These are phyloP conservation scores for Muscicapa striata DNA, from an alignment of 2,797 vertebrate species.

Conservation along the genomic window DNA sequence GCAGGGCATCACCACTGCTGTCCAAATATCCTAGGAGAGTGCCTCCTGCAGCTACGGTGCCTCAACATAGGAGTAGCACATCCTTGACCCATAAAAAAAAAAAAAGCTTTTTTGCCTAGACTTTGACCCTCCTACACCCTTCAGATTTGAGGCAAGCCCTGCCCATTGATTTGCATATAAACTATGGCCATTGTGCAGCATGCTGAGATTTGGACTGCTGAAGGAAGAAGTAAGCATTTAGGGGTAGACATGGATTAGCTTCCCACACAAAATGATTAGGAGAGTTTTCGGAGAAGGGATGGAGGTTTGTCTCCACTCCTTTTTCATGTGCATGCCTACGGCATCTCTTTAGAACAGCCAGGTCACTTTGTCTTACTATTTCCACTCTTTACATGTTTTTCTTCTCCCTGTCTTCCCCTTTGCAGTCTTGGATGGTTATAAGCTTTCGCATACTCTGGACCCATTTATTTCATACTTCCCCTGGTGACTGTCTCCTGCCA, in stretches of 20 bases:
- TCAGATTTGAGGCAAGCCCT: not conserved
- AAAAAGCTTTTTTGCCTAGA: not conserved
- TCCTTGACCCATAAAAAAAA: not conserved
- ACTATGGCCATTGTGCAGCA: not conserved
- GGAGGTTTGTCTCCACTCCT: not conserved
- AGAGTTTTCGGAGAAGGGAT: not conserved
- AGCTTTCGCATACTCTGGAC: not conserved
- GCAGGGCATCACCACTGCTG: not conserved
- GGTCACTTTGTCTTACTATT: not conserved
- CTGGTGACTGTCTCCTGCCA: not conserved
- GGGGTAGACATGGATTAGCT: not conserved
- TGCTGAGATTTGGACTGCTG: not conserved
- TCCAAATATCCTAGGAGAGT: not conserved
- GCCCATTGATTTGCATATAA: accelerated
- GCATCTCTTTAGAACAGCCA: not conserved
- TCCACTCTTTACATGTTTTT: not conserved
- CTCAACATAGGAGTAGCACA: not conserved
- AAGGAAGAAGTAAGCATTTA: not conserved
- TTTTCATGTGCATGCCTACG: not conserved
- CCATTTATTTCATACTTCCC: not conserved
- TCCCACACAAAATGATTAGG: not conserved
- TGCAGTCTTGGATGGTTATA: not conserved
- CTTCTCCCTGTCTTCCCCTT: not conserved
- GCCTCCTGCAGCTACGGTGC: not conserved
- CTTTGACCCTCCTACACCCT: accelerated